Conservation (phyloP, 2,797 vertebrate genomes). For the Triplophysa yarkandensis region DNA sequence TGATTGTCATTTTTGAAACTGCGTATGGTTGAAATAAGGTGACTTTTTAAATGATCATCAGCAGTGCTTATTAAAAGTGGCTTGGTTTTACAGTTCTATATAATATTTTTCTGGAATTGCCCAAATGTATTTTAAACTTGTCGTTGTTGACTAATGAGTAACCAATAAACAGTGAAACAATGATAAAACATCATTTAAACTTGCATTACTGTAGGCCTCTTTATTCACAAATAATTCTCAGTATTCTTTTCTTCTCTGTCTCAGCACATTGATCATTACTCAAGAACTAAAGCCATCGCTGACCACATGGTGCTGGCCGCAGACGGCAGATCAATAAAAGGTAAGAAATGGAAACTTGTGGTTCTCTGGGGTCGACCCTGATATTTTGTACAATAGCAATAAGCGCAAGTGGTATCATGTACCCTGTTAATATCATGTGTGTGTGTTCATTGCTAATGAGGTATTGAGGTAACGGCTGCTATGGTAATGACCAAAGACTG, state of each 20-base stretch:
- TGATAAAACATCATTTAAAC: no score
- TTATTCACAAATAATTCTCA: not conserved
- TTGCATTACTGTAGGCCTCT: no score
- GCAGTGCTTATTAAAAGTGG: no score
- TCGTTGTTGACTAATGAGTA: no score
- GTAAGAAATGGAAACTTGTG: constrained; percentile 65
- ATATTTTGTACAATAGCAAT: constrained; percentile 40
- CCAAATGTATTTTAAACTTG: no score
- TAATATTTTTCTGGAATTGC: no score
- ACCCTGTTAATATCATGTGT: constrained; percentile 34
- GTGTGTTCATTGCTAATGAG: constrained; percentile 5
- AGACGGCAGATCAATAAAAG: constrained; percentile 81
- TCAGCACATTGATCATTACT: constrained; percentile 93
- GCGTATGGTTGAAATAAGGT: no score
- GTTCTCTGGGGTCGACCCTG: constrained; percentile 30
- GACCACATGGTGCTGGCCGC: constrained; percentile 88
- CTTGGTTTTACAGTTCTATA: no score
- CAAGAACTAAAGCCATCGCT: constrained; percentile 90
- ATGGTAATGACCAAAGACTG: constrained; percentile 69
- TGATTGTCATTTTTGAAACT: no score
- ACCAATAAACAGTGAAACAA: no score
- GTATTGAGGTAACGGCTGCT: constrained; percentile 65
- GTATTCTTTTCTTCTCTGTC: not conserved
- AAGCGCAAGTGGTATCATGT: constrained; percentile 49
- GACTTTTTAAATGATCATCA: no score